Percentiles rank a stretch among this genome's conserved stretches.
phyloP scores from a whole-genome alignment of 2,113 vertebrate genomes.

The Platanista minor region DNA sequence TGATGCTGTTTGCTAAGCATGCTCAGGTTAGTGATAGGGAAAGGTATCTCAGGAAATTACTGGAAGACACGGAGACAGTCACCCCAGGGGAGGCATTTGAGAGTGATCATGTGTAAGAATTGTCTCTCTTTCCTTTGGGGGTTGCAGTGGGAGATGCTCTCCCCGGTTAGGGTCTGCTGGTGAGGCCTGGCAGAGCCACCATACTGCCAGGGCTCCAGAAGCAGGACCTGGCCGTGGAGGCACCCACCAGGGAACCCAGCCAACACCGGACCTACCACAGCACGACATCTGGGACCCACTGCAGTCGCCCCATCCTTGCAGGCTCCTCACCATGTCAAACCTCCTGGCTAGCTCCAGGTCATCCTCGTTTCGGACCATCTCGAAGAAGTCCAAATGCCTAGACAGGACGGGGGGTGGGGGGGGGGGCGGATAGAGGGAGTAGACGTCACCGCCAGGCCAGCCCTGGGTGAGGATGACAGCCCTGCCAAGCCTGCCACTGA shows the following conservation, averaged over 20 bases:
- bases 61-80: not conserved
- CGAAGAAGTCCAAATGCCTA: slow-evolving; percentile 98
- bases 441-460: not conserved
- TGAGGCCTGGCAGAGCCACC: not conserved
- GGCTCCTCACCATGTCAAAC: slow-evolving; percentile 90
- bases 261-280: not conserved
- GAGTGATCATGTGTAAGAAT: not conserved
- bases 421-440: not conserved
- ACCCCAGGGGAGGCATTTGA: not conserved
- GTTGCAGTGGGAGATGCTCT: not conserved
- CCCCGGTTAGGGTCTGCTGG: not conserved
- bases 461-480: not conserved
- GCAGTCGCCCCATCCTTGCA: accelerated
- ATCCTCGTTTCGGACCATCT: slow-evolving; percentile 98
- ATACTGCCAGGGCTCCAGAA: not conserved
- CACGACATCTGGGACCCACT: not conserved
- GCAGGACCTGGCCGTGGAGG: not conserved
- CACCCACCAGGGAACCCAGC: not conserved
- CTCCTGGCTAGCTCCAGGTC: slow-evolving; percentile 93
- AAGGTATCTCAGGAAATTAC: not conserved
- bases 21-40: not conserved
- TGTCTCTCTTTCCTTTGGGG: not conserved
- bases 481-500: not conserved
- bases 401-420: slow-evolving; percentile 13
- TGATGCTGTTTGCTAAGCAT: not conserved